Conservation (phyloP, 2,113 vertebrate species). For the Amphilophus citrinellus region DNA sequence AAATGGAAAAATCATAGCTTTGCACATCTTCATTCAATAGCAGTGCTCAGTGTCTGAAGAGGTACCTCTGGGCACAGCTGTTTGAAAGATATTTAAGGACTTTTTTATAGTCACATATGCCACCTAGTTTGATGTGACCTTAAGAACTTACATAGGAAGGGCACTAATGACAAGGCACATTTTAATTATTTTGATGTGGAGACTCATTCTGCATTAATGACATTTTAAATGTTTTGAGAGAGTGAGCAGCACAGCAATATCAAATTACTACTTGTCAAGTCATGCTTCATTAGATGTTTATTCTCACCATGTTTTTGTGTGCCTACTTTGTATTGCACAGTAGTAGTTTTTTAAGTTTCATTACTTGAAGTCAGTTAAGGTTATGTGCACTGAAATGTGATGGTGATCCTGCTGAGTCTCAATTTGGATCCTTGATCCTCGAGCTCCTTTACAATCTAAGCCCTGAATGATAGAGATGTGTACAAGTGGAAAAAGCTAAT, state of each 20-base stretch:
- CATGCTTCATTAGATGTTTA: neutral
- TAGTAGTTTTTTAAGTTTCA: neutral
- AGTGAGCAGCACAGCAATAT: neutral
- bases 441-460: neutral
- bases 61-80: neutral
- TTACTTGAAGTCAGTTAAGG: neutral
- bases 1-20: accelerated
- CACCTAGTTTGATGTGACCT: neutral
- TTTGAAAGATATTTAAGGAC: neutral
- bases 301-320: neutral
- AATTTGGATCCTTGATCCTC: neutral
- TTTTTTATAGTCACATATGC: neutral
- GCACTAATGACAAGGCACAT: neutral
- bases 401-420: neutral
- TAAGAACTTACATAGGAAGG: neutral
- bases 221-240: neutral
- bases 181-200: conserved; percentile 5
- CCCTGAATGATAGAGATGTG: neutral
- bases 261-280: neutral
- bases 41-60: neutral
- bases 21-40: neutral
- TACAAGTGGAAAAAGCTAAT: conserved; percentile 34
- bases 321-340: too few species aligned
- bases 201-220: conserved; percentile 12
- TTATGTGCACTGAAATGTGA: neutral